Evolutionary conservation across 2,888 invertebrate genomes (phyloP).

Genomic region (Drosophila meridiana): DNA sequence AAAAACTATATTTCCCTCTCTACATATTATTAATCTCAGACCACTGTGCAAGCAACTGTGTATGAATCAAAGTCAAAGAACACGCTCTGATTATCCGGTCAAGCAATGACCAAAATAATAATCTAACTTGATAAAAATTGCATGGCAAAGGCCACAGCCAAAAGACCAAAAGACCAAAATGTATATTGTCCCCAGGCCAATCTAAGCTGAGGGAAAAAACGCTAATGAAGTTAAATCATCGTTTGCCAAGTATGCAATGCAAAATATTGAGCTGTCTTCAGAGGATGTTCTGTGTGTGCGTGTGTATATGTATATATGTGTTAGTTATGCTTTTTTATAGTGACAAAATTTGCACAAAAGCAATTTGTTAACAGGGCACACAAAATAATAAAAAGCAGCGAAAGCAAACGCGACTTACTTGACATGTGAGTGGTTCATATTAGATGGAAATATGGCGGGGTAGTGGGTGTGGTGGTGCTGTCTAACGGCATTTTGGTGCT

Average conservation of each 20-base stretch:
- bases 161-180: conserved; percentile 11
- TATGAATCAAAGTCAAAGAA: conserved; percentile 38
- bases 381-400: conserved; percentile 21
- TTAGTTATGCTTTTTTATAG: conserved; percentile 38
- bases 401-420: conserved; percentile 53
- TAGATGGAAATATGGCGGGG: not conserved
- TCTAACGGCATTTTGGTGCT: conserved; percentile 45
- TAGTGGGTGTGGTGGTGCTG: conserved; percentile 4
- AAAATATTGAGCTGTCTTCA: conserved; percentile 40
- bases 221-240: conserved; percentile 69
- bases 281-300: not conserved
- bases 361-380: conserved; percentile 68
- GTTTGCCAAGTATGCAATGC: conserved; percentile 43
- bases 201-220: conserved; percentile 29
- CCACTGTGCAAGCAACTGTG: conserved; percentile 37
- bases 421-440: conserved; percentile 49
- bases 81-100: conserved; percentile 80
- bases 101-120: conserved; percentile 53
- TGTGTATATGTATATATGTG: conserved; percentile 15
- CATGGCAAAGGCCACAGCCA: conserved; percentile 36
- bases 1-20: not conserved
- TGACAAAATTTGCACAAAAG: conserved; percentile 78
- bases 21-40: not conserved
- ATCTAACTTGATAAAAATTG: conserved; percentile 45
- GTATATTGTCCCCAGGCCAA: conserved; percentile 38